Base-by-base conservation (phyloP, 1,140 invertebrate species). In the Schmidtea mediterranea region DNA sequence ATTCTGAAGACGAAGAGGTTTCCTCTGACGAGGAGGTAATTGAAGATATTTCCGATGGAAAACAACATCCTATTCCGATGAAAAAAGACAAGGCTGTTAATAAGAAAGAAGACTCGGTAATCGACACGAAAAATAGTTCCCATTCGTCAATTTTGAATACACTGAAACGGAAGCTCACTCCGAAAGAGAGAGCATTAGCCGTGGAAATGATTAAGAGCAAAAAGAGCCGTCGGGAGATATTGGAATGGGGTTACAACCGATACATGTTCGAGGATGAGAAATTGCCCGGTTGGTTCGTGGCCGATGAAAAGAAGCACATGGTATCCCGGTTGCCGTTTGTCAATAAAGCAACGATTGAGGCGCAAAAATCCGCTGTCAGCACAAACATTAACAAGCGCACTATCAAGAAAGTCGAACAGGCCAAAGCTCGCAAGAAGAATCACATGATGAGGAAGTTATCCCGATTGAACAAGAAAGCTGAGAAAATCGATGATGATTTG, bases 361-460 rank as follows among this genome's bases (percentile, higher is more conserved):
- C 48, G 3, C 37, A 16, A 3, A 32, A 49, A 49, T 13, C 36
- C 3, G 26, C 15, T 18, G 23, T 16, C n/a, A 13, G 13, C n/a
- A 12, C 26, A 2, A 36, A 26, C 13, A 74, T 97, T 3, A 86
- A 97, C 67, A 78, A 77, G 0, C 69, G 82, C 47, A 83, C 90
- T 13, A 89, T 95, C 41, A 97, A 95, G 65, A 98, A 97, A 71
- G 80, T 97, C 0, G 76, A 87, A 53, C 86, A 98, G 70, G 92
- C 92, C 0, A 97, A 92, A 63, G 82, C 83, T 0, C 75, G 92
- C 41, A 97, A 95, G 71, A 90, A 94, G 74, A 78, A 76, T 59
- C 76, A 66, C 63, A 55, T 59, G 41, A 36, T 79, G 43, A 78
- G 75, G 52, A 78, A 77, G 60, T 64, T 95, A 60, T 82, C 90